These are phyloP conservation scores for Sternarchorhynchus goeldii DNA, from an alignment of 2,797 vertebrate species.

Conservation along the genomic window DNA sequence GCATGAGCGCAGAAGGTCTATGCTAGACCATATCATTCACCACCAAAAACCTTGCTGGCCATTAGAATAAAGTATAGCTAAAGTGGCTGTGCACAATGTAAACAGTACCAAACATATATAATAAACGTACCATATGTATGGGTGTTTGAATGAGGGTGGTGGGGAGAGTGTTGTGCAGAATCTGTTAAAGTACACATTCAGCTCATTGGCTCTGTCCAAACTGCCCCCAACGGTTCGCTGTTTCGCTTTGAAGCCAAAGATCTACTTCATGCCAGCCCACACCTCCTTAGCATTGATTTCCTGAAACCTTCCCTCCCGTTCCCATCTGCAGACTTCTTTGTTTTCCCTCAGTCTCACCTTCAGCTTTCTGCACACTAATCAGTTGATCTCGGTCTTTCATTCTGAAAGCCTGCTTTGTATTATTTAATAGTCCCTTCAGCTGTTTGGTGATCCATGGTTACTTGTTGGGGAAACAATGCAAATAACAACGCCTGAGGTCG, in stretches of 20 bases:
- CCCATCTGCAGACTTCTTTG: background rate
- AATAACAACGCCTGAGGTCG: too few relatives aligned
- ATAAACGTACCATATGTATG: too few relatives aligned
- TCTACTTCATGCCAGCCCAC: background rate
- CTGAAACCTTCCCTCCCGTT: background rate
- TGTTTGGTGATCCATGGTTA: too few relatives aligned
- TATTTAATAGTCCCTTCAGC: background rate
- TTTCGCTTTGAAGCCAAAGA: background rate
- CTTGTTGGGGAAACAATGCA: too few relatives aligned
- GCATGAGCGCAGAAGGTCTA: too few relatives aligned
- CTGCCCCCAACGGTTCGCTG: background rate
- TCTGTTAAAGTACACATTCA: background rate
- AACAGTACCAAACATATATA: too few relatives aligned
- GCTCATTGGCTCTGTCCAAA: constrained; percentile 4
- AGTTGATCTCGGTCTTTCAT: background rate
- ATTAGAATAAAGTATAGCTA: too few relatives aligned
- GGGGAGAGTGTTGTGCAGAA: background rate
- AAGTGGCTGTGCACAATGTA: too few relatives aligned
- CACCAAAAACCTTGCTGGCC: too few relatives aligned
- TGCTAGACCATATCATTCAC: too few relatives aligned
- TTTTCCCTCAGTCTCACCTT: background rate
- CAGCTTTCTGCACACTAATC: background rate
- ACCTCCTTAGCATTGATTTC: background rate
- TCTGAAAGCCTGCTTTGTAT: background rate
- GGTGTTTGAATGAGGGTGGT: too few relatives aligned